Evolutionary conservation across 2,797 vertebrate species (phyloP), one percentile per base, ranked within the genome.

Genomic region (Peromyscus attwateri): DNA sequence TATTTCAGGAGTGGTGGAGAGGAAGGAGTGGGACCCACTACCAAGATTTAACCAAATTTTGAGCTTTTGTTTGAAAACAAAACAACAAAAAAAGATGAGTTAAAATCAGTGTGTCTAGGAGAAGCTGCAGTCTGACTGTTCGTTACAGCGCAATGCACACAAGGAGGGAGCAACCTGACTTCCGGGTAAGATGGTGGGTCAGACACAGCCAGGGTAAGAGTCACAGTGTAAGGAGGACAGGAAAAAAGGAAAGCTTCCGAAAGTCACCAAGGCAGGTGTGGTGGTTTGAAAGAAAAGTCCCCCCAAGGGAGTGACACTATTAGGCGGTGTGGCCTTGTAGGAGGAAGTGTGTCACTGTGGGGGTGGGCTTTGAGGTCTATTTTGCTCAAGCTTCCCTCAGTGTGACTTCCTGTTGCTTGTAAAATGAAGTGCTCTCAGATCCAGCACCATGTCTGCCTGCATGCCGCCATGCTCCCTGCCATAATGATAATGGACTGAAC

Each of bases 1-100:
- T 64, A 85, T 27, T 76, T 79, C 27, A 80, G 40, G 57, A n/a
- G 73, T 81, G 62, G 34, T 49, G 10, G 6, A 3, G 8, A 49
- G 34, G 4, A 37, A 10, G 6, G 52, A 55, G 4, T 66, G 11
- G 46, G 8, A 95, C 55, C 62, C 76, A 23, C 19, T 34, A 29
- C 40, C 73, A 79, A 84, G 66, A 71, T 71, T 64, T 83, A 91
- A 83, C 7, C 8, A 55, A 40, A 23, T 62, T 96, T 76, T 83
- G 68, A 97, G 57, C 27, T 60, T 87, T 94, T 94, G 27, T 75
- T 90, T 85, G 80, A 43, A 88, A 95, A 87, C 70, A 73, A 73
- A 23, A 71, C 19, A n/a, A 71, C 29, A 66, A 49, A 76, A 73
- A 76, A 7, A 76, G 25, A 27, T 16, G 49, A 71, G 75, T 92